These are phyloP conservation scores for Manacus vitellinus DNA, from an alignment of 2,113 vertebrate species.

Conservation along the genomic window DNA sequence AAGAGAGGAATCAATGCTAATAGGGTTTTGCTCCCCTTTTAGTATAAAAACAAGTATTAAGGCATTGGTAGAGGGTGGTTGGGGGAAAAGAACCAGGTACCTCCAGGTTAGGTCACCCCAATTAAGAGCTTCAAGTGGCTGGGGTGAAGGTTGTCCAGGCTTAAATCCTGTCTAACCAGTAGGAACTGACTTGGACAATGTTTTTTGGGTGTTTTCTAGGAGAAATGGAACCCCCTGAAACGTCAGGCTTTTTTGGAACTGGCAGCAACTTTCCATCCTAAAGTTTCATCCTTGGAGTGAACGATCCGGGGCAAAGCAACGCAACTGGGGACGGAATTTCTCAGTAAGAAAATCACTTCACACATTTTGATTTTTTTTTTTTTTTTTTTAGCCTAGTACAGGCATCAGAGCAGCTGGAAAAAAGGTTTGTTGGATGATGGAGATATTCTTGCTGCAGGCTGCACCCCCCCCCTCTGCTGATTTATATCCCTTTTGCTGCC, in stretches of 20 bases:
- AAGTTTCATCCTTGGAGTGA: background rate
- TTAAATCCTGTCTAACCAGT: background rate
- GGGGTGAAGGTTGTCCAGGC: accelerated
- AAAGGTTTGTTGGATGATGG: background rate
- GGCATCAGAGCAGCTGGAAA: background rate
- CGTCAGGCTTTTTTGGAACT: background rate
- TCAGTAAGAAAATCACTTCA: background rate
- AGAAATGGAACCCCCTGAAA: background rate
- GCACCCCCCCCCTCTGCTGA: background rate
- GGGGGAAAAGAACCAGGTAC: background rate
- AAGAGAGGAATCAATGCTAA: accelerated
- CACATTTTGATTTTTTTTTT: background rate
- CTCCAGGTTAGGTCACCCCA: background rate
- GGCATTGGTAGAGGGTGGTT: background rate
- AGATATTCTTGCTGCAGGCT: background rate
- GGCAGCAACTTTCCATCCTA: background rate
- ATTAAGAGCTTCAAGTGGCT: background rate
- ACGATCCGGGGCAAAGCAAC: background rate
- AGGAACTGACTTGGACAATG: background rate
- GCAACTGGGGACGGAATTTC: background rate
- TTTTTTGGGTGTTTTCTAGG: background rate
- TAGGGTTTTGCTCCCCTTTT: background rate
- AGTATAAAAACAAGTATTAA: background rate
- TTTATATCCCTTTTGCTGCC: background rate
- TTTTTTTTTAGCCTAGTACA: background rate